Evolutionary conservation across 2,888 invertebrate genomes (phyloP).

Genomic region (Parnassius orleans): DNA sequence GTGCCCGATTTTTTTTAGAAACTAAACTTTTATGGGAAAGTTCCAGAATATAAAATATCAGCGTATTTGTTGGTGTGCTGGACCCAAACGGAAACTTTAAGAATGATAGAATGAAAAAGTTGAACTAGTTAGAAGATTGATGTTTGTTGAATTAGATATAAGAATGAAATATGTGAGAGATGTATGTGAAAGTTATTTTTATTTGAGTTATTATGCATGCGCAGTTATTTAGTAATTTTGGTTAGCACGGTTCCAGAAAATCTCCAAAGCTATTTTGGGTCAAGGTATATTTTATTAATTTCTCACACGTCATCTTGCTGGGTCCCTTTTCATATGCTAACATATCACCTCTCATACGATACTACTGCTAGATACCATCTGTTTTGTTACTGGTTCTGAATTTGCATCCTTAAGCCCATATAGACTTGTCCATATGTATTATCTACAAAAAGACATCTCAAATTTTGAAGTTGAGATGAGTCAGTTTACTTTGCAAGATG

Average conservation of each 20-base stretch:
- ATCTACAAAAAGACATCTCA: no score
- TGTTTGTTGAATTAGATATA: constrained; percentile 19
- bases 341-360: constrained; percentile 6
- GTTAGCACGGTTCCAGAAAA: not conserved
- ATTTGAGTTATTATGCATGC: constrained; percentile 16
- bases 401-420: no score
- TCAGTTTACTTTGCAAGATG: no score
- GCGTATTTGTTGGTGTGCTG: no score
- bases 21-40: no score
- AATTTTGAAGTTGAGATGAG: no score
- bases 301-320: constrained; percentile 1
- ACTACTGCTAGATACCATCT: no score
- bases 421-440: no score
- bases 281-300: constrained; percentile 25
- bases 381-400: no score
- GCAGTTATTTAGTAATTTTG: constrained; percentile 6
- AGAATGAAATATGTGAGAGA: constrained; percentile 7
- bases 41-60: no score
- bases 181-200: not conserved
- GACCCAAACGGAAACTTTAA: constrained; percentile 22
- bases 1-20: no score
- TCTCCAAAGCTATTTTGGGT: constrained; percentile 7
- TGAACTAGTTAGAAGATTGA: constrained; percentile 18
- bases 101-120: constrained; percentile 22
- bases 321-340: not conserved